phyloP scores from a whole-genome alignment of 2,888 invertebrate species.

The Drosophila limbata region DNA sequence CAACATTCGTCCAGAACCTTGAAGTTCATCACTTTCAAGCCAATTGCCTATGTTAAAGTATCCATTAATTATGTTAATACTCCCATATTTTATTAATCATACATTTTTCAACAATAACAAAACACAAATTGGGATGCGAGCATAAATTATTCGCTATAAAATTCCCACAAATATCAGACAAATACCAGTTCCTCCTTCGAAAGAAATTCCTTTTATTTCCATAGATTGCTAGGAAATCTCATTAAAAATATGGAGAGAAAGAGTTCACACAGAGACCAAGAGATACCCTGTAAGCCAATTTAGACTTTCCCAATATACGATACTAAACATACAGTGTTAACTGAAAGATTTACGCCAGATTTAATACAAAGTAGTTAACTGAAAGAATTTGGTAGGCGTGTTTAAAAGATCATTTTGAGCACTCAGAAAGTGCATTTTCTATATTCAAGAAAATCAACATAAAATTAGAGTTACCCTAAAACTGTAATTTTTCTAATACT shows the following conservation, averaged over 20 bases:
- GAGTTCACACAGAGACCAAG: too few relatives aligned
- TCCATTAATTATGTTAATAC: slow-evolving; percentile 16
- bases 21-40: slow-evolving; percentile 14
- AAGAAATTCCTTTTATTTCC: not conserved
- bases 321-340: not conserved
- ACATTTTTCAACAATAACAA: slow-evolving; percentile 5
- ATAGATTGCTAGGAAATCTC: not conserved
- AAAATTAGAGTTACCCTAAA: too few relatives aligned
- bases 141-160: not conserved
- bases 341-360: not conserved
- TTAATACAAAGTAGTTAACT: too few relatives aligned
- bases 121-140: not conserved
- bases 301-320: not conserved
- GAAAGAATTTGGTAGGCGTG: too few relatives aligned
- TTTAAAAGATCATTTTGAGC: too few relatives aligned
- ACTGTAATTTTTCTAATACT: too few relatives aligned
- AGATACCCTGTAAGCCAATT: not conserved
- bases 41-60: slow-evolving; percentile 6
- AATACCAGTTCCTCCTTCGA: not conserved
- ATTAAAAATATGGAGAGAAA: not conserved
- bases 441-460: too few relatives aligned
- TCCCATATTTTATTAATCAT: not conserved
- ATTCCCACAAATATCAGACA: not conserved
- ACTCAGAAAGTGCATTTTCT: too few relatives aligned
- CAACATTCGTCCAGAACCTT: slow-evolving; percentile 18